A percentile compares a stretch with the other conserved stretches of the same genome.
Evolutionary conservation across 2,888 invertebrate species (phyloP).

Genomic region (Ryuthela nishihirai): DNA sequence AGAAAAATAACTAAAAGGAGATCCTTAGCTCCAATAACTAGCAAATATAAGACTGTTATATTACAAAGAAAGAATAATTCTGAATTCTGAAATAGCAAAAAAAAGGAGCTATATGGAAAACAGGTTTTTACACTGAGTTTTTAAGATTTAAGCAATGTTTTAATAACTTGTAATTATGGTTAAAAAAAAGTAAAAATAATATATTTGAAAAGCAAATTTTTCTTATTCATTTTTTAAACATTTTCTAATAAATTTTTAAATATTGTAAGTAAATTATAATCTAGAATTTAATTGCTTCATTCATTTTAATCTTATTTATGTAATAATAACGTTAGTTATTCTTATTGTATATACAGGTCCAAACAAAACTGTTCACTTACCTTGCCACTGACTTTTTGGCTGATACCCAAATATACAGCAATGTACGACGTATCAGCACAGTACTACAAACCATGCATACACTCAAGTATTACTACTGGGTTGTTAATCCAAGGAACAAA

Average conservation of each 20-base stretch:
- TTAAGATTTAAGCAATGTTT: no score
- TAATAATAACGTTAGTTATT: conserved; percentile 21
- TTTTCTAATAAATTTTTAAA: neutral
- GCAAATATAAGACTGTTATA: no score
- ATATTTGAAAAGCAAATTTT: no score
- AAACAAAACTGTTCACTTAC: conserved; percentile 77
- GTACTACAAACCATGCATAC: conserved; percentile 98
- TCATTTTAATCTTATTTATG: neutral
- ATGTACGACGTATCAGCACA: conserved; percentile 92
- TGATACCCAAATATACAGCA: conserved; percentile 90
- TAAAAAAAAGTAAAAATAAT: no score
- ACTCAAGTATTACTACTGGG: conserved; percentile 99
- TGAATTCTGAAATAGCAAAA: no score
- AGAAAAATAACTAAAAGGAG: no score
- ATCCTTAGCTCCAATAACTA: no score
- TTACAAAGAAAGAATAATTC: no score
- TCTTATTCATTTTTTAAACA: no score
- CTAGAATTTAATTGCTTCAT: neutral
- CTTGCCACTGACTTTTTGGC: conserved; percentile 97
- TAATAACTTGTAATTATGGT: no score
- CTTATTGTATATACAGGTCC: conserved; percentile 47
- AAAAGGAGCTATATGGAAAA: no score
- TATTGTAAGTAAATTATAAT: neutral
- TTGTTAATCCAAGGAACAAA: conserved; percentile 89
- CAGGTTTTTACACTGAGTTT: no score